Percentiles rank a stretch among this genome's conserved stretches.
These are phyloP conservation scores for Baronia brevicornis DNA, from an alignment of 2,888 invertebrate species.

Conservation along the genomic window DNA sequence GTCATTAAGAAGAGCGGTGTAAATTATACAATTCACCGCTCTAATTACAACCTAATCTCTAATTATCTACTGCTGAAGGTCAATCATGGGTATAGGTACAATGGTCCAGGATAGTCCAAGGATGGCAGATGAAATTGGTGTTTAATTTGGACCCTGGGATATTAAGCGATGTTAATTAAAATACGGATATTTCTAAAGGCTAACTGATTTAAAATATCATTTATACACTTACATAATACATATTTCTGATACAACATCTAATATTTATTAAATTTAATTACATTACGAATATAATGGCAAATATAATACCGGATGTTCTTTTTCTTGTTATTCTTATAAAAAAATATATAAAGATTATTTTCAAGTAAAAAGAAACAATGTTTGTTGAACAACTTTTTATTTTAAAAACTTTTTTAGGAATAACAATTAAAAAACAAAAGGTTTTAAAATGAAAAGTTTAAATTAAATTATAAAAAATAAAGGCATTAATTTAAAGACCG, in stretches of 20 bases:
- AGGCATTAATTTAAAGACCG: too few species aligned
- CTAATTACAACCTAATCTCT: not conserved
- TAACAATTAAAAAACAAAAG: too few species aligned
- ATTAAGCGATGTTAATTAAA: constrained; percentile 26
- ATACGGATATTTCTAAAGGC: constrained; percentile 26
- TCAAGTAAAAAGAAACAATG: too few species aligned
- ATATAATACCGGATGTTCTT: too few species aligned
- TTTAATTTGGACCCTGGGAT: constrained; percentile 68
- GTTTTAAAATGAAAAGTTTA: too few species aligned
- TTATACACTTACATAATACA: constrained; percentile 1
- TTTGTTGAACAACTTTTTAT: too few species aligned
- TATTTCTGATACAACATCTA: constrained; percentile 6
- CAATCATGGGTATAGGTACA: not conserved
- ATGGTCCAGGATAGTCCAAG: constrained; percentile 59
- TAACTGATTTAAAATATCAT: constrained; percentile 17
- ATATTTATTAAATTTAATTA: constrained; percentile 1
- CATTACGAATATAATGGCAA: too few species aligned
- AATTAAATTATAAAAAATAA: too few species aligned
- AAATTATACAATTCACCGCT: not conserved
- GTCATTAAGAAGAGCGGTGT: not conserved
- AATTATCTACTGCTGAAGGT: not conserved
- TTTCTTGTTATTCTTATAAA: too few species aligned
- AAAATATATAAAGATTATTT: too few species aligned
- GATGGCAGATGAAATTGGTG: constrained; percentile 58
- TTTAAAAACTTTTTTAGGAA: too few species aligned